Conservation (phyloP, 2,797 vertebrate genomes). For the Falco biarmicus region DNA sequence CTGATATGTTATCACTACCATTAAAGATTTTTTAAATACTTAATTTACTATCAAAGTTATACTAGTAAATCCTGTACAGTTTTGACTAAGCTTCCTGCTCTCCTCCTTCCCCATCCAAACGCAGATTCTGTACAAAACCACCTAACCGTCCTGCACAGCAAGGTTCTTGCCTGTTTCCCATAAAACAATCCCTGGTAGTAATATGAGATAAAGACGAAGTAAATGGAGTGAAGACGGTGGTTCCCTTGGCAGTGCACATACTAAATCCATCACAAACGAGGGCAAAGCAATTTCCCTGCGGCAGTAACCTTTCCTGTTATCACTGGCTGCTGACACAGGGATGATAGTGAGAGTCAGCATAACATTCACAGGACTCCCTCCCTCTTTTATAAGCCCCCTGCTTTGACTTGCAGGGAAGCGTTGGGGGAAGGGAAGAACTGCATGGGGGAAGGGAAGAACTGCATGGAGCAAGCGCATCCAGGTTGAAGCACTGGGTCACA, state of each 20-base stretch:
- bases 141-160: neutral
- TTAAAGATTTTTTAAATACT: neutral
- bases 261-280: neutral
- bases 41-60: neutral
- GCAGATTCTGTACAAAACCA: neutral
- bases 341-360: neutral
- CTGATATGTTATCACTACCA: neutral
- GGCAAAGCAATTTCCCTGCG: neutral
- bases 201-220: slow-evolving; percentile 8
- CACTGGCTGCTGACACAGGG: neutral
- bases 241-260: neutral
- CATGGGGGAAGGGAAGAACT: neutral
- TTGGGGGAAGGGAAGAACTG: neutral
- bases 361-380: neutral
- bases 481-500: neutral
- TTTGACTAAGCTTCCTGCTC: neutral
- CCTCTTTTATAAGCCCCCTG: neutral
- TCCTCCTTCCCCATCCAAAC: neutral
- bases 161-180: neutral
- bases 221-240: neutral
- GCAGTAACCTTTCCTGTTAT: slow-evolving; percentile 32
- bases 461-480: neutral
- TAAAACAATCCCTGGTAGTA: neutral
- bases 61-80: neutral
- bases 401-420: neutral